Conservation (phyloP, 2,888 invertebrate species). For the Erynnis tages region DNA sequence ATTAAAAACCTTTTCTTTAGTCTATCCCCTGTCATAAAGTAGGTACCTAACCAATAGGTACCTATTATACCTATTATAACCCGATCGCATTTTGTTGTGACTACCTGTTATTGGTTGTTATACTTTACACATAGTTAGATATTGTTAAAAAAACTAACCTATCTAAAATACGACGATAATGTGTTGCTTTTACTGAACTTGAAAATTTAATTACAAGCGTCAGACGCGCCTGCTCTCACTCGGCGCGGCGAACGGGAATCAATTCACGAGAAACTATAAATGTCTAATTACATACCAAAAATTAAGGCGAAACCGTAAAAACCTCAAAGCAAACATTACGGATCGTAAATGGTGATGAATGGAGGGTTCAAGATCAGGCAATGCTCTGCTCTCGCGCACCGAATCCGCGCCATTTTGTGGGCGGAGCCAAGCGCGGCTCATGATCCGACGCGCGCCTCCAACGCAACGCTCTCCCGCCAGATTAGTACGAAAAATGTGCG, state of each 20-base stretch:
- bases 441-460: conserved; percentile 26
- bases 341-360: conserved; percentile 74
- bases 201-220: conserved; percentile 15
- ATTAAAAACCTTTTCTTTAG: too few species aligned
- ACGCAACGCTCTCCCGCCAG: conserved; percentile 49
- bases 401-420: conserved; percentile 67
- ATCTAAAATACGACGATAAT: too few species aligned
- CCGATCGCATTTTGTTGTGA: too few species aligned
- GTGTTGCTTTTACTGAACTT: conserved; percentile 5
- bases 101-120: too few species aligned
- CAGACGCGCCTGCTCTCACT: conserved; percentile 9
- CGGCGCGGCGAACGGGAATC: conserved; percentile 11
- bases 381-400: conserved; percentile 42
- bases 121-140: too few species aligned
- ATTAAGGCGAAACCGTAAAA: conserved; percentile 71
- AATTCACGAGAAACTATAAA: conserved; percentile 44
- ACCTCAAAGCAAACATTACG: conserved; percentile 57
- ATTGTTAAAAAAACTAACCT: too few species aligned
- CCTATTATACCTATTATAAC: too few species aligned
- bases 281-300: conserved; percentile 59
- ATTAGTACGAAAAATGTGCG: conserved; percentile 42
- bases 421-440: conserved; percentile 51
- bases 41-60: too few species aligned
- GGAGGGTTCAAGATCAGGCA: conserved; percentile 70
- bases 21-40: too few species aligned